phyloP scores from a whole-genome alignment of 2,113 vertebrate genomes.

The Nestor notabilis region DNA sequence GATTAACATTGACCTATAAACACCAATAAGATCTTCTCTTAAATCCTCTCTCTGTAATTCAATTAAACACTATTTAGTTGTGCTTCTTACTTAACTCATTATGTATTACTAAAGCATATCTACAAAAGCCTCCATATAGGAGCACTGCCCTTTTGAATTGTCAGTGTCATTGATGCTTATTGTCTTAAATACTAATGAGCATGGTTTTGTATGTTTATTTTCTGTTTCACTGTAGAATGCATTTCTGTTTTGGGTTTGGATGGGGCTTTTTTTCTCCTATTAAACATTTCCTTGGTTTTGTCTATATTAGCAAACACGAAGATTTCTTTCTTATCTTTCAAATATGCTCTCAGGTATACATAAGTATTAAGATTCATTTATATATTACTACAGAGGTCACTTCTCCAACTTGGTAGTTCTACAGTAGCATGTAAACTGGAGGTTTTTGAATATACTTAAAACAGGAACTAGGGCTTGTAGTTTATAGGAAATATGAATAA shows the following conservation, averaged over 20 bases:
- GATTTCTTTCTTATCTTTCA: background rate
- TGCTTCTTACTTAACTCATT: background rate
- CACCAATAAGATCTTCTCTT: background rate
- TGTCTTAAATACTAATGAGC: conserved; percentile 56
- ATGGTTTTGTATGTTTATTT: conserved; percentile 6
- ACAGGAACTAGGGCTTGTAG: background rate
- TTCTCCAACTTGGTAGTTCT: background rate
- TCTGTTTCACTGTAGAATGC: conserved; percentile 26
- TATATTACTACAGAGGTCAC: background rate
- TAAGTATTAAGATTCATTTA: background rate
- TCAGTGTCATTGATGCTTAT: conserved; percentile 72
- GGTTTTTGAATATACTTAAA: background rate
- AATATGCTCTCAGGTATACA: background rate
- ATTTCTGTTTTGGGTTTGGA: background rate
- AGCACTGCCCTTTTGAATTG: conserved; percentile 24
- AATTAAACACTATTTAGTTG: background rate
- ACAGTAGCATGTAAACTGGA: background rate
- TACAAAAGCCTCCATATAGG: background rate
- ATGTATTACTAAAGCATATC: conserved; percentile 23
- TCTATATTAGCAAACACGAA: background rate
- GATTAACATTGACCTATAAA: background rate
- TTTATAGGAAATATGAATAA: background rate
- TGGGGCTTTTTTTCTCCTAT: background rate
- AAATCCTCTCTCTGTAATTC: background rate
- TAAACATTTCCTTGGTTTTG: background rate